phyloP scores from a whole-genome alignment of 2,888 invertebrate genomes.

The Drosophila nr. medialis region DNA sequence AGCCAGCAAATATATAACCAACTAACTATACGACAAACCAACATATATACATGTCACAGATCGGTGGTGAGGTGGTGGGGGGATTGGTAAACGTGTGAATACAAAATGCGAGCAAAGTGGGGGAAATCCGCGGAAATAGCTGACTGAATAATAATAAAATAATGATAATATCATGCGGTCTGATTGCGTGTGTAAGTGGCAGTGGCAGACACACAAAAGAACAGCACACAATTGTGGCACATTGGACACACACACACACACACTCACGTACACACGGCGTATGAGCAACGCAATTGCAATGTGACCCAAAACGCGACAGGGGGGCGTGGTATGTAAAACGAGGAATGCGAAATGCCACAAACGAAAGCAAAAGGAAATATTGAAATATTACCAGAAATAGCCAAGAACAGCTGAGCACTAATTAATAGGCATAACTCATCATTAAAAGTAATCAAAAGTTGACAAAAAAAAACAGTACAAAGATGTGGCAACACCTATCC shows the following conservation, averaged over 20 bases:
- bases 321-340: background rate
- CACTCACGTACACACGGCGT: conserved; percentile 44
- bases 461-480: background rate
- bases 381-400: conserved; percentile 10
- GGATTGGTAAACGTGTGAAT: conserved; percentile 18
- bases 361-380: conserved; percentile 20
- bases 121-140: conserved; percentile 65
- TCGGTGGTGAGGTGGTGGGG: background rate
- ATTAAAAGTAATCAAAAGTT: background rate
- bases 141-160: conserved; percentile 42
- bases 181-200: conserved; percentile 35
- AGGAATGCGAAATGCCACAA: conserved; percentile 7
- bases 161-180: conserved; percentile 42
- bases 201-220: conserved; percentile 17
- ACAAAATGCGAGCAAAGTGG: conserved; percentile 35
- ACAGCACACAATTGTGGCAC: conserved; percentile 24
- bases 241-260: too few species aligned
- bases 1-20: conserved; percentile 50
- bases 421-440: background rate
- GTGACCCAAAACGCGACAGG: conserved; percentile 13
- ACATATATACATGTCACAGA: conserved; percentile 3
- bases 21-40: conserved; percentile 53
- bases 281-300: conserved; percentile 60
- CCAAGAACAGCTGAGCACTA: background rate
- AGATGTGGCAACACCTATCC: background rate